These are phyloP conservation scores for Mandrillus leucophaeus DNA, from an alignment of 2,113 vertebrate species.

Conservation along the genomic window DNA sequence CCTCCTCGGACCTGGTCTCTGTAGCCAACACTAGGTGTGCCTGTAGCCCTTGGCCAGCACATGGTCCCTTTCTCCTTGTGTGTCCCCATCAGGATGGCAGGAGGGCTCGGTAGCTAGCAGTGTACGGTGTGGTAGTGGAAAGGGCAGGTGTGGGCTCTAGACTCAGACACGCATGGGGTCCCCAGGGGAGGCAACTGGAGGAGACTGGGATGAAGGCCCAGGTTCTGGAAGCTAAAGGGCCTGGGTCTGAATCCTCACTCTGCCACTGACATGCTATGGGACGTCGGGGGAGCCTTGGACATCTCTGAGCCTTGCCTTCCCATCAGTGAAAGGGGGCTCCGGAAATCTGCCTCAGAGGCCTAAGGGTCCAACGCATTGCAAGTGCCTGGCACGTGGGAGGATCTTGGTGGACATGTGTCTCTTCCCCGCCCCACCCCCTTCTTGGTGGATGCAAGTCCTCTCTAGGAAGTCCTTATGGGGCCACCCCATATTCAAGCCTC, in stretches of 20 bases:
- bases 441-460: accelerated
- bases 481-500: accelerated
- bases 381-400: accelerated
- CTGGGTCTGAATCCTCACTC: not conserved
- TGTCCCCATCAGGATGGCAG: not conserved
- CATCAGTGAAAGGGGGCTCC: not conserved
- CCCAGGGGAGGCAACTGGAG: not conserved
- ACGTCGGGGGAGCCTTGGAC: accelerated
- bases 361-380: accelerated
- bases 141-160: not conserved
- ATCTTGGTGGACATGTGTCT: accelerated
- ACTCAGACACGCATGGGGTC: accelerated
- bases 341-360: not conserved
- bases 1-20: not conserved
- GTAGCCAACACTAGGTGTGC: accelerated
- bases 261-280: accelerated
- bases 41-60: accelerated
- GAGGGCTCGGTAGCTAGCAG: accelerated
- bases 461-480: not conserved
- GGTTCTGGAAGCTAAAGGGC: not conserved
- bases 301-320: not conserved
- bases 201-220: not conserved
- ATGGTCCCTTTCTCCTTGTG: not conserved
- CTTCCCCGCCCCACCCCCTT: not conserved
- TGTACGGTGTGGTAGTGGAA: accelerated